These are phyloP conservation scores for Neuroterus valhalla DNA, from an alignment of 1,140 invertebrate species.

Conservation along the genomic window DNA sequence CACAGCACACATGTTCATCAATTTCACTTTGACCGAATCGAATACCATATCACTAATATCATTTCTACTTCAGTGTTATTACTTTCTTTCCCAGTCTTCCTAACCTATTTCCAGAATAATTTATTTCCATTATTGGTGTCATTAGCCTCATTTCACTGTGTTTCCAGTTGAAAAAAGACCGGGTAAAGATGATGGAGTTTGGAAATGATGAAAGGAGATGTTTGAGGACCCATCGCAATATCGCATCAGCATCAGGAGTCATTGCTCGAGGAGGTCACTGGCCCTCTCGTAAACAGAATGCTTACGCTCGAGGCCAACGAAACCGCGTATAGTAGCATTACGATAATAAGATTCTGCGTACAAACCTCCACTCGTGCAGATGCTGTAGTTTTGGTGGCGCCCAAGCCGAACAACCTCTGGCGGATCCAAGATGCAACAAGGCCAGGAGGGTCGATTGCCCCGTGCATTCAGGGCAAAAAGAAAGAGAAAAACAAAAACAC, in stretches of 20 bases:
- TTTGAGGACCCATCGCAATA: conserved; percentile 21
- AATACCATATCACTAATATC: too few species aligned
- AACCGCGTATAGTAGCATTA: conserved; percentile 61
- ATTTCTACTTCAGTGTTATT: too few species aligned
- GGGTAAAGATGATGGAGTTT: too few species aligned
- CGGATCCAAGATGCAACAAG: not conserved
- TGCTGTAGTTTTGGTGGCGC: conserved; percentile 6
- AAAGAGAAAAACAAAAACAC: conserved; percentile 34
- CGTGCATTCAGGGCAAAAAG: not conserved
- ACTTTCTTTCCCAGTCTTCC: too few species aligned
- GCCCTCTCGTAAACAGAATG: conserved; percentile 70
- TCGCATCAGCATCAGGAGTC: conserved; percentile 41
- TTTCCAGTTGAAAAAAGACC: too few species aligned
- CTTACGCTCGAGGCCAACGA: conserved; percentile 69
- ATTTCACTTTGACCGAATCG: too few species aligned
- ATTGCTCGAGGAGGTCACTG: conserved; percentile 60
- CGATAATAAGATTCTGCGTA: conserved; percentile 48
- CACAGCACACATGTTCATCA: too few species aligned
- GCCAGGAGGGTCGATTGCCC: not conserved
- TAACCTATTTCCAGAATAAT: too few species aligned
- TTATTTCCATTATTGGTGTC: too few species aligned
- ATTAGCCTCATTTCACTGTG: too few species aligned
- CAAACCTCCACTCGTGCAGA: conserved; percentile 18
- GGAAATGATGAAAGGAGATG: not conserved
- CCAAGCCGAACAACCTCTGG: not conserved